Percentiles rank a stretch among this genome's conserved stretches.
These are phyloP conservation scores for Tholera decimalis DNA, from an alignment of 2,888 invertebrate genomes.

Conservation along the genomic window DNA sequence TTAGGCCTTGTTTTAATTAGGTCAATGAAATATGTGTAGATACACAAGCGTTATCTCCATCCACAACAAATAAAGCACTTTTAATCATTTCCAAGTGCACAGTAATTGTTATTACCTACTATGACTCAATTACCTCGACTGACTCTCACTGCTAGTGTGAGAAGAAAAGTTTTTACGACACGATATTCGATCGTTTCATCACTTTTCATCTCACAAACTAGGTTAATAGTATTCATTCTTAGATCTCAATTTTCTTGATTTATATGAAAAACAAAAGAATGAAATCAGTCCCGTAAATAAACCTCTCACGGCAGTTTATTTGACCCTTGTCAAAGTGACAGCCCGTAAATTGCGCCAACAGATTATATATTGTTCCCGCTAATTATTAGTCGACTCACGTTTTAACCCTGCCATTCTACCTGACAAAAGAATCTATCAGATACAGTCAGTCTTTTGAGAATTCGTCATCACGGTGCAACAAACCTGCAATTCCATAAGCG, in stretches of 20 bases:
- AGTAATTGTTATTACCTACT: conserved; percentile 26
- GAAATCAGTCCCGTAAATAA: conserved; percentile 34
- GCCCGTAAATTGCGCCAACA: conserved; percentile 44
- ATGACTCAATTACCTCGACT: conserved; percentile 19
- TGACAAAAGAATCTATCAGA: conserved; percentile 49
- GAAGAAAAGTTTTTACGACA: conserved; percentile 30
- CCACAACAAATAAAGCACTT: neutral
- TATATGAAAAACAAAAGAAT: conserved; percentile 27
- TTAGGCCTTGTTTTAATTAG: conserved; percentile 1
- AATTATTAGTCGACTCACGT: conserved; percentile 51
- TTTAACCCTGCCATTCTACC: conserved; percentile 38
- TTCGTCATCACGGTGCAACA: conserved; percentile 51
- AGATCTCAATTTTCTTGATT: conserved; percentile 12
- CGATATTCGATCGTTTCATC: conserved; percentile 12
- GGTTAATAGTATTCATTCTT: conserved; percentile 6
- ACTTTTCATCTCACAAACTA: conserved; percentile 30
- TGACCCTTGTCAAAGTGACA: conserved; percentile 59
- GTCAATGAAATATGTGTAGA: neutral
- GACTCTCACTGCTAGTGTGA: conserved; percentile 40
- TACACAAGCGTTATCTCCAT: conserved; percentile 10
- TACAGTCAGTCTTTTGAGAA: conserved; percentile 20
- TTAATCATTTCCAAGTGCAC: conserved; percentile 11
- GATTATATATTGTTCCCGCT: conserved; percentile 46
- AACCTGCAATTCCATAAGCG: conserved; percentile 26
- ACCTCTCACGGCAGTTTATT: conserved; percentile 18